phyloP scores from a whole-genome alignment of 2,888 invertebrate species.

The Zele albiditarsus region DNA sequence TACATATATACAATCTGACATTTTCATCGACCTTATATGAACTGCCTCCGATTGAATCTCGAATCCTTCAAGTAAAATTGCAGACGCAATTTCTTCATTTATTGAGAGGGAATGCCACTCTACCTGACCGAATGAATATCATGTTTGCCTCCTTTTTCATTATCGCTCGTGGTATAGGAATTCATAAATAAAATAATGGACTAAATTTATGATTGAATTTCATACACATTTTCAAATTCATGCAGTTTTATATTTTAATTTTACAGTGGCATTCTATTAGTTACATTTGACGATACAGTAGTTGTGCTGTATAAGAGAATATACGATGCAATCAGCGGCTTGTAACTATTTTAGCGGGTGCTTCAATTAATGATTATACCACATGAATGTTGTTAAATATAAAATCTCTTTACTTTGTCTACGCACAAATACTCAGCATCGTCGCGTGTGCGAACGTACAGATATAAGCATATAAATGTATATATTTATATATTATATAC shows the following conservation, averaged over 20 bases:
- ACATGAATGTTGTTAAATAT: conserved; percentile 27
- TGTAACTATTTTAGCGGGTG: conserved; percentile 67
- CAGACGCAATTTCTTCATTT: too few relatives aligned
- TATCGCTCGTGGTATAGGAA: too few relatives aligned
- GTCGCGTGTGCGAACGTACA: neutral
- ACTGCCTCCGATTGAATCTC: neutral
- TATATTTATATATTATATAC: conserved; percentile 20
- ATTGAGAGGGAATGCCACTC: too few relatives aligned
- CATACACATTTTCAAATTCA: too few relatives aligned
- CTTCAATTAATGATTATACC: conserved; percentile 65
- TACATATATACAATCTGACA: neutral
- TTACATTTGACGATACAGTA: conserved; percentile 23
- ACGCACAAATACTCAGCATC: neutral
- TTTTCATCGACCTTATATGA: conserved; percentile 6
- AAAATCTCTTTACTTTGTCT: conserved; percentile 9
- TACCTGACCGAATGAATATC: too few relatives aligned
- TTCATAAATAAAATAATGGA: too few relatives aligned
- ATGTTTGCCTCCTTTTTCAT: too few relatives aligned
- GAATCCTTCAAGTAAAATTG: neutral
- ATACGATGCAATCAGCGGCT: conserved; percentile 66
- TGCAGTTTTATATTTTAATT: too few relatives aligned
- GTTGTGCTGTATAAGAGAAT: conserved; percentile 42
- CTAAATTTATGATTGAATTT: too few relatives aligned
- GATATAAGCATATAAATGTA: conserved; percentile 24
- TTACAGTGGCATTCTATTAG: too few relatives aligned